phyloP scores from a whole-genome alignment of 1,140 invertebrate species.

The Drosophila teissieri region DNA sequence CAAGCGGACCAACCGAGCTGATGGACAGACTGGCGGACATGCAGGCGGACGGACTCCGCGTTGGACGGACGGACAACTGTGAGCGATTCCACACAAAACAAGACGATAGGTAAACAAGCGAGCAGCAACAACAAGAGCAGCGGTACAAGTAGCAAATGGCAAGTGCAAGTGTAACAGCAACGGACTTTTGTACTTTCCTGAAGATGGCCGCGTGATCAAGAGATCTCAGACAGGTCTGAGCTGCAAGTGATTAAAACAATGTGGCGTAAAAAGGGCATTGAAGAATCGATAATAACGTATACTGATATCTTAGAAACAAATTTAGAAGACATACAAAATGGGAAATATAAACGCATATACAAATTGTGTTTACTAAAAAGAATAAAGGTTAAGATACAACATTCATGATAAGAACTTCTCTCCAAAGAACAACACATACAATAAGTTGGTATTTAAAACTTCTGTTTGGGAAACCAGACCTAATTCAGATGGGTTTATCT shows the following conservation, averaged over 20 bases:
- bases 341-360: too few species aligned
- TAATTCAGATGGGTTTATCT: too few species aligned
- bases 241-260: neutral
- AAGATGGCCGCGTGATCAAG: conserved; percentile 33
- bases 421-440: too few species aligned
- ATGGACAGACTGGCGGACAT: conserved; percentile 19
- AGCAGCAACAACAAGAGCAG: conserved; percentile 25
- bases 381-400: too few species aligned
- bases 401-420: too few species aligned
- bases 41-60: conserved; percentile 2
- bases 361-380: too few species aligned
- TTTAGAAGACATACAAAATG: too few species aligned
- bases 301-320: too few species aligned
- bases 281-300: too few species aligned
- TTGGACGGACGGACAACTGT: conserved; percentile 18
- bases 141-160: conserved; percentile 57
- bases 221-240: neutral
- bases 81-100: conserved; percentile 40
- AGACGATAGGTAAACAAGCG: conserved; percentile 41
- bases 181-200: conserved; percentile 12
- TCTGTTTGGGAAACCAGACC: too few species aligned
- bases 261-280: too few species aligned
- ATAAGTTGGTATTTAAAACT: too few species aligned
- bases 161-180: conserved; percentile 79
- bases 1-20: conserved; percentile 41